These are phyloP conservation scores for Alcis repandata DNA, from an alignment of 2,888 invertebrate genomes.

Conservation along the genomic window DNA sequence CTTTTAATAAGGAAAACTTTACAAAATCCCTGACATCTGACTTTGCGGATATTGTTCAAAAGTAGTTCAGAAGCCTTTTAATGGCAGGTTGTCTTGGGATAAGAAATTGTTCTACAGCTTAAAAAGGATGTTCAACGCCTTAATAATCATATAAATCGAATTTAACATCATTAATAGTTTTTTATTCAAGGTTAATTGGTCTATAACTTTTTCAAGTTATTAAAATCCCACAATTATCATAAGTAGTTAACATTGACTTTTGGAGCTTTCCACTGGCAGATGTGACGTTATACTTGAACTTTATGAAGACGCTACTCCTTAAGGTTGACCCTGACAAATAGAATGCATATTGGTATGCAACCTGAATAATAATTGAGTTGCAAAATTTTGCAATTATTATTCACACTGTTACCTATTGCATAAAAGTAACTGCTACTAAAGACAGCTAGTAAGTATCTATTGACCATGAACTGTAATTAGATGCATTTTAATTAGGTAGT, in stretches of 20 bases:
- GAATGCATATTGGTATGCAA: constrained; percentile 27
- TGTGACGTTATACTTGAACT: constrained; percentile 24
- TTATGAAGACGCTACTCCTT: constrained; percentile 28
- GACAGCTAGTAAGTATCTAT: constrained; percentile 16
- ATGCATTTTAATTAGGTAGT: constrained; percentile 7
- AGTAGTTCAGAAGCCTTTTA: too few species aligned
- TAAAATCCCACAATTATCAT: constrained; percentile 9
- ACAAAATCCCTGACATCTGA: too few species aligned
- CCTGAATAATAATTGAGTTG: constrained; percentile 22
- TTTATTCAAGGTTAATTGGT: constrained; percentile 29
- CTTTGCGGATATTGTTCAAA: too few species aligned
- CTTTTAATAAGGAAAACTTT: too few species aligned
- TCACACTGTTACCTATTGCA: constrained; percentile 26
- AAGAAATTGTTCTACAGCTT: too few species aligned
- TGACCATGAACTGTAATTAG: constrained; percentile 20
- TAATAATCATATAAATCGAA: constrained; percentile 24
- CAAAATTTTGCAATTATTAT: constrained; percentile 30
- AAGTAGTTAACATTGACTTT: constrained; percentile 28
- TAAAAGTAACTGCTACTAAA: constrained; percentile 22
- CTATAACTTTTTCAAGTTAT: constrained; percentile 8
- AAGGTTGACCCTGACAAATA: constrained; percentile 23
- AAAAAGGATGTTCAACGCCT: constrained; percentile 5
- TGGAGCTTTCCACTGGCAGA: constrained; percentile 6
- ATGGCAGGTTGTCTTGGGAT: too few species aligned
- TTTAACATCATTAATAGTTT: constrained; percentile 6